Conservation (phyloP, 2,888 invertebrate species). For the Caradrina kadenii region DNA sequence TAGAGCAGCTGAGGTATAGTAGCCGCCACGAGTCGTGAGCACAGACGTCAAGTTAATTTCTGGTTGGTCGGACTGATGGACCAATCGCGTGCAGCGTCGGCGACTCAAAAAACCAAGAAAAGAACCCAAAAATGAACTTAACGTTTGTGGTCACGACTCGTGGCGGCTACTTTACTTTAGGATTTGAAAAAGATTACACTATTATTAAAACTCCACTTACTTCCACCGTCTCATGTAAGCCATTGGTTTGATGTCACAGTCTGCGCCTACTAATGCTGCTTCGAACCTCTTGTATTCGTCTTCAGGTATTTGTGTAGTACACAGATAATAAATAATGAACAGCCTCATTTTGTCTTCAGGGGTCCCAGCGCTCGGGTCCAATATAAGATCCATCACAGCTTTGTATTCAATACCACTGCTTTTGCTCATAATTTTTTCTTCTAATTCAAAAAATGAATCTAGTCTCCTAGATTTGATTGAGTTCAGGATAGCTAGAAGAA, state of each 20-base stretch:
- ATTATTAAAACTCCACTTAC: conserved; percentile 85
- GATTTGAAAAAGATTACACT: neutral
- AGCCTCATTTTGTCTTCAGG: conserved; percentile 98
- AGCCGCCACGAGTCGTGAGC: too few species aligned
- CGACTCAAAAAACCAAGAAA: too few species aligned
- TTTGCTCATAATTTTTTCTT: conserved; percentile 99
- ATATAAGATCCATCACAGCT: conserved; percentile 96
- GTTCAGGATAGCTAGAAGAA: conserved; percentile 92
- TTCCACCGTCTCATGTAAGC: conserved; percentile 98
- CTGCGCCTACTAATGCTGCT: conserved; percentile 93
- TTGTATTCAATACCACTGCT: conserved; percentile 93
- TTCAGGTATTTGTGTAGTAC: conserved; percentile 94
- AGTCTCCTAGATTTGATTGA: conserved; percentile 96
- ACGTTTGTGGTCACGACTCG: too few species aligned
- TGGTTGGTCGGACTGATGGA: too few species aligned
- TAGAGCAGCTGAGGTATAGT: too few species aligned
- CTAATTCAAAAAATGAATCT: conserved; percentile 99
- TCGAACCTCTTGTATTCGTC: conserved; percentile 96
- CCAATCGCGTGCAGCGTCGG: too few species aligned
- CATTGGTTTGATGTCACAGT: conserved; percentile 96
- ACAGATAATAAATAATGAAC: conserved; percentile 97
- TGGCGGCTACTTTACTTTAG: too few species aligned
- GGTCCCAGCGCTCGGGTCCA: conserved; percentile 96
- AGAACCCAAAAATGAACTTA: too few species aligned
- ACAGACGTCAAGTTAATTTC: too few species aligned